These are phyloP conservation scores for Idris sp. DNA, from an alignment of 1,140 invertebrate genomes.

Conservation along the genomic window DNA sequence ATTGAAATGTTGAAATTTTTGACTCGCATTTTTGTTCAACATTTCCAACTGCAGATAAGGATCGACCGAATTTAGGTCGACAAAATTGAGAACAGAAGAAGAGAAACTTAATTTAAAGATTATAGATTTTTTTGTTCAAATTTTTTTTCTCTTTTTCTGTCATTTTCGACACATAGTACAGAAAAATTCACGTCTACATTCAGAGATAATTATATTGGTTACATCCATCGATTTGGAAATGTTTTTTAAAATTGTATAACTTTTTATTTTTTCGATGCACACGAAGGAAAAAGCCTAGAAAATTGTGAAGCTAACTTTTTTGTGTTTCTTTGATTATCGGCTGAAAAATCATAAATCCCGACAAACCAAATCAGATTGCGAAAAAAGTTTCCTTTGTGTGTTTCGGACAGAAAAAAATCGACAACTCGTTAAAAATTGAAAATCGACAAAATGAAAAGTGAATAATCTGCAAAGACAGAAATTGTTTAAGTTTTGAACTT, in stretches of 20 bases:
- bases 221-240: constrained; percentile 41
- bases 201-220: too few species aligned
- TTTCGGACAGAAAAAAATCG: constrained; percentile 33
- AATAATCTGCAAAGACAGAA: too few species aligned
- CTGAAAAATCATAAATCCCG: constrained; percentile 4
- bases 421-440: constrained; percentile 40
- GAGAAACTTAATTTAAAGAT: constrained; percentile 50
- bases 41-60: constrained; percentile 43
- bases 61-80: constrained; percentile 44
- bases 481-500: too few species aligned
- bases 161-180: constrained; percentile 34
- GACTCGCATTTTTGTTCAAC: constrained; percentile 24
- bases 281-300: constrained; percentile 22
- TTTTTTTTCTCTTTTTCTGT: constrained; percentile 26
- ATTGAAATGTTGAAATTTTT: too few species aligned
- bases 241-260: constrained; percentile 7
- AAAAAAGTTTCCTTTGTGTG: constrained; percentile 37
- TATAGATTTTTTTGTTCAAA: constrained; percentile 4
- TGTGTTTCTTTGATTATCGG: background rate
- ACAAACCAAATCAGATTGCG: background rate
- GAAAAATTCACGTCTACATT: constrained; percentile 48
- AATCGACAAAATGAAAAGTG: too few species aligned
- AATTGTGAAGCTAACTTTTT: background rate
- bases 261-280: constrained; percentile 10
- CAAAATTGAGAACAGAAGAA: constrained; percentile 49